Conservation (phyloP, 1,140 invertebrate genomes). For the Lordiphosa stackelbergi region DNA sequence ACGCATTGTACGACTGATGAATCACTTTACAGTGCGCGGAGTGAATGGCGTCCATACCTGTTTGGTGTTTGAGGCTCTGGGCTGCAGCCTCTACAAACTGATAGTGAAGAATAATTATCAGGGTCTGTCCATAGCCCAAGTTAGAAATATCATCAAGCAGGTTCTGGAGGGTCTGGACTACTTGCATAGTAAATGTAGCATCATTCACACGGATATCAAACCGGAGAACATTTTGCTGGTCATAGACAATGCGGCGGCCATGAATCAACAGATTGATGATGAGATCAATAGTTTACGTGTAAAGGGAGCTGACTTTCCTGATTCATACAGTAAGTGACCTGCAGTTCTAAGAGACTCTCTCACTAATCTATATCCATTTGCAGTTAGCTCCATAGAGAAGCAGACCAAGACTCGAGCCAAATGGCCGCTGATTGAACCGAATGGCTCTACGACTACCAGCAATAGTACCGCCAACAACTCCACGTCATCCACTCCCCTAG, state of each 20-base stretch:
- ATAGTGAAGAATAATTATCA: slow-evolving; percentile 99
- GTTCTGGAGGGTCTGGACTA: slow-evolving; percentile 96
- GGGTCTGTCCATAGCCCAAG: slow-evolving; percentile 95
- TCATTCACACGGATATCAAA: slow-evolving; percentile 99
- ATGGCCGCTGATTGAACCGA: slow-evolving; percentile 72
- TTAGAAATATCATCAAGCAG: slow-evolving; percentile 96
- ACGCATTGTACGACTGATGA: slow-evolving; percentile 96
- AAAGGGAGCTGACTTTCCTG: slow-evolving; percentile 79
- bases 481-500: slow-evolving; percentile 65
- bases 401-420: slow-evolving; percentile 71
- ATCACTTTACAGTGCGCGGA: slow-evolving; percentile 98
- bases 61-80: slow-evolving; percentile 99
- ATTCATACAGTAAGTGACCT: slow-evolving; percentile 71
- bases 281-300: slow-evolving; percentile 86
- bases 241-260: slow-evolving; percentile 88
- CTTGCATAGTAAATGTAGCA: slow-evolving; percentile 97
- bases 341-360: neutral
- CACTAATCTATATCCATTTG: neutral
- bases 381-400: slow-evolving; percentile 76
- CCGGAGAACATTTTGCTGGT: slow-evolving; percentile 98
- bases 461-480: slow-evolving; percentile 74
- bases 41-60: slow-evolving; percentile 97
- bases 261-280: slow-evolving; percentile 93
- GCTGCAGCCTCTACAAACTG: slow-evolving; percentile 97
- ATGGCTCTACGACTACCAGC: slow-evolving; percentile 66